Evolutionary conservation across 2,797 vertebrate species (phyloP), one percentile per base, ranked within the genome.

Genomic region (Crax fasciolata): DNA sequence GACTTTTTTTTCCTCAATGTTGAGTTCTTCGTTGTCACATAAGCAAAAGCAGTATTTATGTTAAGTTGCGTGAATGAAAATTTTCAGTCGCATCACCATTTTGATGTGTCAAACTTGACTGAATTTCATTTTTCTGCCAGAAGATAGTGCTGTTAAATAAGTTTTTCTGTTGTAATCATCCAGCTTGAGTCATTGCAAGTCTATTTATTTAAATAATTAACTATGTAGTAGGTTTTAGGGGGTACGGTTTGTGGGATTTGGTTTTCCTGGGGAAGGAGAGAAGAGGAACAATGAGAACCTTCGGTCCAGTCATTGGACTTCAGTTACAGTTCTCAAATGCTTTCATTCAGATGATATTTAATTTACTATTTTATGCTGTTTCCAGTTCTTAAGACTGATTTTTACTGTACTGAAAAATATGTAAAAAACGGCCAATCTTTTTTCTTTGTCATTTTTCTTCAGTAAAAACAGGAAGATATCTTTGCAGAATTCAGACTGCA

Each of bases 391-490:
- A 57, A 32, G 38, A 68, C 3, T 2, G 5, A 13, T 68, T 85
- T 79, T 81, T 82, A 8, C 43, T 15, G 51, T 72, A 44, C n/a
- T 54, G 16, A 46, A 65, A 72, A 93, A 30, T 57, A 6, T 67
- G 13, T 73, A 43, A 51, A 88, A 75, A 41, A 0, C 4, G 72
- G 32, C 66, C 0, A 32, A 39, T 32, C 46, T 18, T 8, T 23
- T 89, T 76, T 66, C 71, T 66, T 58, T 84, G 73, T 66, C 18
- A 48, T 85, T 95, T 92, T 94, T 78, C 30, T 35, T 89, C n/a
- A 38, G 46, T 70, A 44, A 85, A 92, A 75, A 1, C 32, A 80
- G 84, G 38, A 77, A 46, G 46, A 32, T 89, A 68, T 41, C 63
- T 77, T 82, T 66, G 61, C 58, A 59, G 84, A 55, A 94, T 90